phyloP scores from a whole-genome alignment of 2,797 vertebrate genomes.

The Salmo trutta region DNA sequence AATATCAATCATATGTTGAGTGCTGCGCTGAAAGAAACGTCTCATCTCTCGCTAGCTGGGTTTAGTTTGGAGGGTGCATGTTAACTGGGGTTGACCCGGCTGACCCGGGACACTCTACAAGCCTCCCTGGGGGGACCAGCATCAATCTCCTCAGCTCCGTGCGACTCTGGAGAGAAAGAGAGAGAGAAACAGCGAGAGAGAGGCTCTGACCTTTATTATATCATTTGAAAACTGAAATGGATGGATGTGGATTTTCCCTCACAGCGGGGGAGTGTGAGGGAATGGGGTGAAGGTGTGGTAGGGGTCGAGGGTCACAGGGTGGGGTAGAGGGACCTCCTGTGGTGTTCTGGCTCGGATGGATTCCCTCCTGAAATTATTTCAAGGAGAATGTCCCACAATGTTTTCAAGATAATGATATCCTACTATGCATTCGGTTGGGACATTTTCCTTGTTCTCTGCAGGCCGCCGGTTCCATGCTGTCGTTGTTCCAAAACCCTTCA shows the following conservation, averaged over 20 bases:
- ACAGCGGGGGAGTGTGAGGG: background rate
- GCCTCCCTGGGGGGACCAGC: slow-evolving; percentile 51
- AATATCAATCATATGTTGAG: slow-evolving; percentile 67
- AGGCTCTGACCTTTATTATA: slow-evolving; percentile 52
- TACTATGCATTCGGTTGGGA: background rate
- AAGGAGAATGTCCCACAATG: background rate
- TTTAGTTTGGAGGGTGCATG: background rate
- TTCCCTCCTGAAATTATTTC: background rate
- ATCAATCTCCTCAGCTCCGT: slow-evolving; percentile 49
- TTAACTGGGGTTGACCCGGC: slow-evolving; percentile 41
- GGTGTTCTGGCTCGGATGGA: background rate
- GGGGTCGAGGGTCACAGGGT: background rate
- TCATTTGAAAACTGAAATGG: slow-evolving; percentile 33
- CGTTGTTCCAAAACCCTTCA: background rate
- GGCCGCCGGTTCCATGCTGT: background rate
- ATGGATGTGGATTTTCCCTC: slow-evolving; percentile 20
- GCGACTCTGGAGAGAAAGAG: slow-evolving; percentile 27
- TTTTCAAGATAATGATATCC: background rate
- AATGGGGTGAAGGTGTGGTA: background rate
- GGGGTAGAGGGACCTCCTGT: background rate
- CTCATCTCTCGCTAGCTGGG: slow-evolving; percentile 36
- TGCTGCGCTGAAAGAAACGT: slow-evolving; percentile 33
- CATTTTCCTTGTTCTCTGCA: background rate
- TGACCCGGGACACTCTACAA: slow-evolving; percentile 51
- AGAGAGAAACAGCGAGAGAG: background rate